phyloP scores from a whole-genome alignment of 1,140 invertebrate species.

The Phthorimaea operculella region DNA sequence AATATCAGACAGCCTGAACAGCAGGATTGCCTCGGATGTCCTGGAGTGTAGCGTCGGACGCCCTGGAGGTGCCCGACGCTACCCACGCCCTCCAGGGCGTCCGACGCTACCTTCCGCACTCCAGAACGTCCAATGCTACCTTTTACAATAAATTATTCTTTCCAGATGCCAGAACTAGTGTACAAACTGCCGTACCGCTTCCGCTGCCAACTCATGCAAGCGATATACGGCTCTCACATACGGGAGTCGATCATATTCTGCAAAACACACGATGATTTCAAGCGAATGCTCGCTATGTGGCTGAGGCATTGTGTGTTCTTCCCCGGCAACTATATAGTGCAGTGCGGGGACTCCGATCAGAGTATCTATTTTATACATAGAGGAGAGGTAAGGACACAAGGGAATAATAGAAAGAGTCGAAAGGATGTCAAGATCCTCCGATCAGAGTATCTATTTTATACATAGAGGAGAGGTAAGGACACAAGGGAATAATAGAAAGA shows the following conservation, averaged over 20 bases:
- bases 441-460: slow-evolving; percentile 64
- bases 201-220: slow-evolving; percentile 55
- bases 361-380: slow-evolving; percentile 64
- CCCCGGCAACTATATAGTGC: slow-evolving; percentile 63
- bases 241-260: slow-evolving; percentile 57
- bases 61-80: no score
- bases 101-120: no score
- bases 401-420: no score
- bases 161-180: slow-evolving; percentile 47
- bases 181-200: slow-evolving; percentile 44
- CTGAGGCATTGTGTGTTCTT: slow-evolving; percentile 60
- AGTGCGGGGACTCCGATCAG: slow-evolving; percentile 58
- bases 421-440: no score
- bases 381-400: slow-evolving; percentile 45
- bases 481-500: background rate
- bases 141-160: no score
- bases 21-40: no score
- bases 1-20: no score
- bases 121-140: no score
- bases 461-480: slow-evolving; percentile 56
- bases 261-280: slow-evolving; percentile 52
- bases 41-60: no score
- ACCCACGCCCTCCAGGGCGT: no score
- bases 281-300: slow-evolving; percentile 53
- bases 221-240: slow-evolving; percentile 56